Percentiles rank a stretch among this genome's conserved stretches.
phyloP scores from a whole-genome alignment of 2,888 invertebrate species.

The Coelinius sp. region DNA sequence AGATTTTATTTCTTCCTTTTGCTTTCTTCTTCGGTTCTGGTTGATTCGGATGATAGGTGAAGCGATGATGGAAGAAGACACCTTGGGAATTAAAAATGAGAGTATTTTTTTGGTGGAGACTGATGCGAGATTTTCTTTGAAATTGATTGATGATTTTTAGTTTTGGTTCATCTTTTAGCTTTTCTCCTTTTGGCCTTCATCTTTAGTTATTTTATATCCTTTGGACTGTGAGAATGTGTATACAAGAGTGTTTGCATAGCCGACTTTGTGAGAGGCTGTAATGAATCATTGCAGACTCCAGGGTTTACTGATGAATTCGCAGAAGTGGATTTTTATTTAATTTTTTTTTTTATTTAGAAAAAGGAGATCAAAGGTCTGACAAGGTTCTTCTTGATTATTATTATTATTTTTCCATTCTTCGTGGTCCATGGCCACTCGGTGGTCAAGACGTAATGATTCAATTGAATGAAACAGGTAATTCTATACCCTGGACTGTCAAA shows the following conservation, averaged over 20 bases:
- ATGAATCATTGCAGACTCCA: not conserved
- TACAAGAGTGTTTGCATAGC: conserved; percentile 3
- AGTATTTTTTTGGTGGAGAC: not conserved
- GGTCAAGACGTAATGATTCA: conserved; percentile 20
- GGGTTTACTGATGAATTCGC: conserved; percentile 2
- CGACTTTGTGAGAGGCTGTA: not conserved
- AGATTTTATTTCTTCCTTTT: not conserved
- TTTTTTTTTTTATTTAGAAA: no score
- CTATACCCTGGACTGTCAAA: conserved; percentile 22
- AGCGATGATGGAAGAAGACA: not conserved
- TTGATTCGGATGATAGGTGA: conserved; percentile 3
- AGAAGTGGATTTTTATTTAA: not conserved
- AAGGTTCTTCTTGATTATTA: not conserved
- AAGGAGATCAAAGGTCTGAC: not conserved
- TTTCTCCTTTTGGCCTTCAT: not conserved
- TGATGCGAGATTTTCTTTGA: not conserved
- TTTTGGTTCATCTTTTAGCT: not conserved
- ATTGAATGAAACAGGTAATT: conserved; percentile 31
- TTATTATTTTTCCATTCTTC: no score
- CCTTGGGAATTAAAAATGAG: not conserved
- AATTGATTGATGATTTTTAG: not conserved
- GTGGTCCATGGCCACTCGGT: not conserved
- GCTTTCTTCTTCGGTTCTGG: not conserved
- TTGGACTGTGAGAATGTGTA: conserved; percentile 6
- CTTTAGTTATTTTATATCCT: not conserved